Evolutionary conservation across 2,888 invertebrate species (phyloP), one percentile per base, ranked within the genome.

Genomic region (Cheilosia soror): DNA sequence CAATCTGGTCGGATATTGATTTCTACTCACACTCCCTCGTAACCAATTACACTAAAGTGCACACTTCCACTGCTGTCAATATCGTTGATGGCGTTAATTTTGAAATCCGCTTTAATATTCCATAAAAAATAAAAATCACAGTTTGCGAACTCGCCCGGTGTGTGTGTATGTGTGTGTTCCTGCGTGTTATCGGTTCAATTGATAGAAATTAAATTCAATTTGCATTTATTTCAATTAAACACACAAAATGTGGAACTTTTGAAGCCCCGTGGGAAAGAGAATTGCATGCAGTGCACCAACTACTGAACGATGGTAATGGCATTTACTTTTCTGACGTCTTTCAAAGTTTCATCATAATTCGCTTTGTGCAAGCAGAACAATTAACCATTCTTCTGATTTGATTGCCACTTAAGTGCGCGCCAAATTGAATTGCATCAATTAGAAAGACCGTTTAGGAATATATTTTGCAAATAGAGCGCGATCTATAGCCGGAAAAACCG

Each of bases 331-430:
- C 51, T 57, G 58, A 65, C 44, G 65, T 55, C 47, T 68, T 68
- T 33, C 33, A 73, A 73, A 75, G 57, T 57, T 55, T 44, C 27
- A 44, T 53, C 51, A 79, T 80, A 84, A 76, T 76, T 84, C 51
- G 37, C 58, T 25, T 7, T 71, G 65, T 31, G 79, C 53, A 69
- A 79, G 55, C 29, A 27, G 47, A 80, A 71, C 68, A 84, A 84
- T 84, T 80, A 84, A 84, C 75, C 44, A 42, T 80, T 71, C 66
- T 76, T 66, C 33, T 37, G 65, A 47, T 80, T 71, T 84, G 71
- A 76, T 80, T 71, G 65, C 25, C 55, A 63, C 51, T 77, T 53
- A 47, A 76, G 66, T 29, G 47, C 42, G 63, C 79, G 51, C 25
- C 51, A 58, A 83, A 51, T 69, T 62, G 27, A n/a, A 58, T 47